Percentiles rank a stretch among this genome's conserved stretches.
These are phyloP conservation scores for Ardeotis arabs DNA, from an alignment of 2,113 vertebrate species.

Conservation along the genomic window DNA sequence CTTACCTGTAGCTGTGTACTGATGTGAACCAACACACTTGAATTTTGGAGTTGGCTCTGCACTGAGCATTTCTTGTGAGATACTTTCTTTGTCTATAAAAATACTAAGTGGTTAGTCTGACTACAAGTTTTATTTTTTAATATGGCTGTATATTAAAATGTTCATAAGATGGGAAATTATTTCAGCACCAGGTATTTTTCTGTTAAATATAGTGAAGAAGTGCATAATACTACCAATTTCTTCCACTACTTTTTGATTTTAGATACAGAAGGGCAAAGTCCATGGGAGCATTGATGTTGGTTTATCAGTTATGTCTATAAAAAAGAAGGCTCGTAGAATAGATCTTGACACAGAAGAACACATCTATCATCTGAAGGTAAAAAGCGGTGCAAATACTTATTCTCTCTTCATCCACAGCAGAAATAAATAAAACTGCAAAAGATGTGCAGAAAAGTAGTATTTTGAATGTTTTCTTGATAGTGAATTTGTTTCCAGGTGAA, in stretches of 20 bases:
- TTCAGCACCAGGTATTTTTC: neutral
- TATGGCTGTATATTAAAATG: neutral
- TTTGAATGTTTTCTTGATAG: neutral
- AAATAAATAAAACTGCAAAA: neutral
- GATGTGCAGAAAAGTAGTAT: neutral
- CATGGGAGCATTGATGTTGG: conserved; percentile 98
- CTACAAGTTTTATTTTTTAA: neutral
- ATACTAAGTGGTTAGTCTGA: neutral
- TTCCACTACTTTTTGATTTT: conserved; percentile 50
- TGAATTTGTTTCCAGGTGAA: conserved; percentile 83
- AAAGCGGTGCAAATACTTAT: neutral
- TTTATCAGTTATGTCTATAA: conserved; percentile 98
- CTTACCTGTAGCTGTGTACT: neutral
- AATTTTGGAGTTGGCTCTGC: neutral
- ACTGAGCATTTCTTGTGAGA: neutral
- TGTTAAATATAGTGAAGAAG: neutral
- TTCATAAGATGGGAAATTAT: neutral
- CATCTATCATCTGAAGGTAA: conserved; percentile 98
- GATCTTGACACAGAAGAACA: conserved; percentile 98
- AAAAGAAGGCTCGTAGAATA: conserved; percentile 95
- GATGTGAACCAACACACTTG: neutral
- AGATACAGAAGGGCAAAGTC: conserved; percentile 98
- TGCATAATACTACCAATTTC: neutral
- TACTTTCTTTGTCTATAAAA: neutral
- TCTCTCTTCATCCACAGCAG: neutral